Evolutionary conservation across 1,140 invertebrate species (phyloP).

Genomic region (Cyclargus thomasi): DNA sequence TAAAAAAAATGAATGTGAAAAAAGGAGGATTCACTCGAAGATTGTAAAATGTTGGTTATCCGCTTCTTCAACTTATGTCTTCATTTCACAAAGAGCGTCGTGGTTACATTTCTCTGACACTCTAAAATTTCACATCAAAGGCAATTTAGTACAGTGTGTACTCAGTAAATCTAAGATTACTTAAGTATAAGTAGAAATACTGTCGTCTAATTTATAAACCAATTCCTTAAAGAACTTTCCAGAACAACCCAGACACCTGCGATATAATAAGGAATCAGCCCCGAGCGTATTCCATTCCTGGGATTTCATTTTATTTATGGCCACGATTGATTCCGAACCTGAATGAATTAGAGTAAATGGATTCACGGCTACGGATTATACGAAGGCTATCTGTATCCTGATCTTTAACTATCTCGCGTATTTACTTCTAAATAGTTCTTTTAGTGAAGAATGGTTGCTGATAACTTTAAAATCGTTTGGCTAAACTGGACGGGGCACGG

Average conservation of each 20-base stretch:
- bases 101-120: too few relatives aligned
- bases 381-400: neutral
- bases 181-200: neutral
- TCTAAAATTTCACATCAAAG: too few relatives aligned
- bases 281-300: neutral
- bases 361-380: neutral
- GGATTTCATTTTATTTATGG: slow-evolving; percentile 15
- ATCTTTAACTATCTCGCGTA: neutral
- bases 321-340: slow-evolving; percentile 8
- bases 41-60: too few relatives aligned
- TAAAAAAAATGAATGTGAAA: too few relatives aligned
- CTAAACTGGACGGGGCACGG: too few relatives aligned
- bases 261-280: neutral
- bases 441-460: neutral
- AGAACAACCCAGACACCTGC: neutral
- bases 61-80: too few relatives aligned
- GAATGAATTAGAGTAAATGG: slow-evolving; percentile 4
- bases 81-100: too few relatives aligned
- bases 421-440: neutral
- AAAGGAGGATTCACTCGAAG: too few relatives aligned
- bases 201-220: neutral
- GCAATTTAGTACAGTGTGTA: too few relatives aligned
- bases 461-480: too few relatives aligned
- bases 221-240: neutral
- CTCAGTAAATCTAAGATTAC: neutral